These are phyloP conservation scores for Falco rusticolus DNA, from an alignment of 2,797 vertebrate species.

Conservation along the genomic window DNA sequence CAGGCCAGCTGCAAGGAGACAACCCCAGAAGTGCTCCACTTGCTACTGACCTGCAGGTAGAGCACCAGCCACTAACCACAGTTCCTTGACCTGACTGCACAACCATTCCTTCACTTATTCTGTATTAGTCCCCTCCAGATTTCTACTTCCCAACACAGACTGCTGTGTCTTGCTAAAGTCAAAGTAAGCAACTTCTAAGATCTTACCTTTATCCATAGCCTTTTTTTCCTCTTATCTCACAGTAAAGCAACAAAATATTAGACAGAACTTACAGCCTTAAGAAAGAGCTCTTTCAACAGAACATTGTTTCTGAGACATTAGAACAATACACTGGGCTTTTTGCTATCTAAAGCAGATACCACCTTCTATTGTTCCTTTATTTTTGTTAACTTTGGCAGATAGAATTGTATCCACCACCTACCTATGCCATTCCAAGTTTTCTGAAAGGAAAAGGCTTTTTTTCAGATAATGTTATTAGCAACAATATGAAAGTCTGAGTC, in stretches of 20 bases:
- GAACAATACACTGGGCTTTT: neutral
- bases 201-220: neutral
- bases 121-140: neutral
- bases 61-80: neutral
- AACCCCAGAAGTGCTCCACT: accelerated
- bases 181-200: neutral
- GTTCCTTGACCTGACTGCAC: neutral
- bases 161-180: neutral
- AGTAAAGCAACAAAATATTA: neutral
- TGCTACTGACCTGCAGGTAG: neutral
- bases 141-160: neutral
- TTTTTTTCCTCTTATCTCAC: neutral
- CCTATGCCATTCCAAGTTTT: neutral
- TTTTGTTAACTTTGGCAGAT: neutral
- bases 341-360: neutral
- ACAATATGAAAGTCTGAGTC: neutral
- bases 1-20: neutral
- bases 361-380: neutral
- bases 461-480: neutral
- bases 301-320: neutral
- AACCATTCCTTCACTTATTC: neutral
- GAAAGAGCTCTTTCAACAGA: neutral
- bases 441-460: neutral
- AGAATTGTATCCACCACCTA: neutral
- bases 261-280: neutral